These are phyloP conservation scores for Antheraea pernyi DNA, from an alignment of 1,140 invertebrate genomes.

Conservation along the genomic window DNA sequence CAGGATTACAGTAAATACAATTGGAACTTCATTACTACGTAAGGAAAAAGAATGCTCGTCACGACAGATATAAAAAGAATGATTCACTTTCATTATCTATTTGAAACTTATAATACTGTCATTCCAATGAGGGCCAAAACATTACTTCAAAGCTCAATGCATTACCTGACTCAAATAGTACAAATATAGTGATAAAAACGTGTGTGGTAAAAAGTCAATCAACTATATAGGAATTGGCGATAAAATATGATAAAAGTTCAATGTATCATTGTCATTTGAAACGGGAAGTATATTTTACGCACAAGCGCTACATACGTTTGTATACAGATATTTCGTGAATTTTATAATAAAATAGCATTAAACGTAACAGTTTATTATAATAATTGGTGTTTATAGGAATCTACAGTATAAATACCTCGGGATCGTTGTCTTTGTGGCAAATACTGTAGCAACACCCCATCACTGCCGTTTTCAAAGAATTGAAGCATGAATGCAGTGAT, in stretches of 20 bases:
- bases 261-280: constrained; percentile 12
- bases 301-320: neutral
- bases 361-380: neutral
- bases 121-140: too few relatives aligned
- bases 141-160: neutral
- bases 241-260: constrained; percentile 18
- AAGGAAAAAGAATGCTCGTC: too few relatives aligned
- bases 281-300: constrained; percentile 26
- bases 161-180: neutral
- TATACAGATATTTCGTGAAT: neutral
- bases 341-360: neutral
- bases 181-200: neutral
- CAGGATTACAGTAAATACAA: too few relatives aligned
- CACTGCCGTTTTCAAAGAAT: constrained; percentile 65
- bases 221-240: constrained; percentile 44
- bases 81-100: too few relatives aligned
- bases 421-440: constrained; percentile 80
- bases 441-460: constrained; percentile 81
- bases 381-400: constrained; percentile 13
- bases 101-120: too few relatives aligned
- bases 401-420: constrained; percentile 66
- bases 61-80: too few relatives aligned
- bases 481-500: constrained; percentile 71
- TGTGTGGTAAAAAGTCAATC: constrained; percentile 41
- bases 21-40: too few relatives aligned